Evolutionary conservation across 2,113 vertebrate species (phyloP).

Genomic region (Alexandromys fortis): DNA sequence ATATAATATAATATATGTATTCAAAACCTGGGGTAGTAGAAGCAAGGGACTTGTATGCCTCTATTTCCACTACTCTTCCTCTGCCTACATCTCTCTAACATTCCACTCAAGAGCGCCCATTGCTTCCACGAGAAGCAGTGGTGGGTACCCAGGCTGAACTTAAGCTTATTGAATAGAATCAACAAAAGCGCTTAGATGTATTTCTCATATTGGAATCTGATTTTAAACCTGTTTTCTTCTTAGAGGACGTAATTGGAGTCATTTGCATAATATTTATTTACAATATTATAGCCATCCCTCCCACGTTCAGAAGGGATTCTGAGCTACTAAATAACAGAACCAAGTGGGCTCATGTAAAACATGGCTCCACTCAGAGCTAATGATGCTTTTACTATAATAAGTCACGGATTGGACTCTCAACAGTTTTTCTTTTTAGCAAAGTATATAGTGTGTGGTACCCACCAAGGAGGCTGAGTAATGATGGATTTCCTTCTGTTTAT

Average conservation of each 20-base stretch:
- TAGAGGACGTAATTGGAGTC: background rate
- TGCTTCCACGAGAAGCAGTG: background rate
- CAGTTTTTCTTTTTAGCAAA: slow-evolving; percentile 46
- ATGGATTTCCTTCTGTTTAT: slow-evolving; percentile 34
- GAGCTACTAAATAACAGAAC: slow-evolving; percentile 46
- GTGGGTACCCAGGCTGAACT: background rate
- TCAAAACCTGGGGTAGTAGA: background rate
- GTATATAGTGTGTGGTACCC: background rate
- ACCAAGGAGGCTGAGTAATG: slow-evolving; percentile 53
- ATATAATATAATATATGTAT: background rate
- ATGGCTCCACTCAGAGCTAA: background rate
- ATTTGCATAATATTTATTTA: slow-evolving; percentile 21
- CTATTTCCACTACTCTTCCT: background rate
- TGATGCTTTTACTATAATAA: background rate
- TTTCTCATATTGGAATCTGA: slow-evolving; percentile 44
- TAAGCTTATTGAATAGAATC: background rate
- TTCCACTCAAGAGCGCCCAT: background rate
- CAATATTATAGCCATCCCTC: background rate
- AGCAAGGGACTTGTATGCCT: background rate
- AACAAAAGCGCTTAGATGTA: slow-evolving; percentile 9
- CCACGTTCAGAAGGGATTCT: slow-evolving; percentile 13
- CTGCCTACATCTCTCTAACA: background rate
- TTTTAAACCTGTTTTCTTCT: background rate
- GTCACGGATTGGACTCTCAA: background rate
- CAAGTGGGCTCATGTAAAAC: background rate